phyloP scores from a whole-genome alignment of 2,797 vertebrate genomes.

The Characodon lateralis region DNA sequence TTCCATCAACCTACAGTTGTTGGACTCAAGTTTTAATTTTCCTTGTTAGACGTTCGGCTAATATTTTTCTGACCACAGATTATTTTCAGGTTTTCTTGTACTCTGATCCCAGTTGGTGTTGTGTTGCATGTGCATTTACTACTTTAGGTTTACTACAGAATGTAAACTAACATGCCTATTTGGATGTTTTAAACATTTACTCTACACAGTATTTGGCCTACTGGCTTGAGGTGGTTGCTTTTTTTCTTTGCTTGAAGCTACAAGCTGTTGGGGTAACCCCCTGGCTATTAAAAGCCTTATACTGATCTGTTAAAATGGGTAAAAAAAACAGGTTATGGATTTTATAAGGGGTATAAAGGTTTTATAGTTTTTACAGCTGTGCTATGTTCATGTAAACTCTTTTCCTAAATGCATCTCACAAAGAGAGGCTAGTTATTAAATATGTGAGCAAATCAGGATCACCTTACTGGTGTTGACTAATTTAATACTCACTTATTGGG shows the following conservation, averaged over 20 bases:
- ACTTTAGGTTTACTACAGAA: conserved; percentile 12
- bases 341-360: not conserved
- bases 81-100: not conserved
- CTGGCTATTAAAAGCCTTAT: conserved; percentile 25
- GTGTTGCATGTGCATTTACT: conserved; percentile 13
- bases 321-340: conserved; percentile 23
- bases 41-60: conserved; percentile 6
- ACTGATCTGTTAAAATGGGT: conserved; percentile 6
- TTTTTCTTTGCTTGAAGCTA: conserved; percentile 35
- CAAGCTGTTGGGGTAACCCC: conserved; percentile 52
- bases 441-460: not conserved
- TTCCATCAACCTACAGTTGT: conserved; percentile 1
- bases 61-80: not conserved
- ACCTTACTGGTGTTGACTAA: not conserved
- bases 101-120: not conserved
- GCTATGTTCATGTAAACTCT: not conserved
- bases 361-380: not conserved
- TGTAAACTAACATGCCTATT: conserved; percentile 20
- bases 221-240: conserved; percentile 33
- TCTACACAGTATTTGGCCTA: conserved; percentile 16
- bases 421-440: not conserved
- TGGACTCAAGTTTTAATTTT: conserved; percentile 12
- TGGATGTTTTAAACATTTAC: conserved; percentile 41
- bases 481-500: not conserved
- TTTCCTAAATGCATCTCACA: not conserved